Evolutionary conservation across 2,888 invertebrate genomes (phyloP).

Genomic region (Latrodectus hesperus): DNA sequence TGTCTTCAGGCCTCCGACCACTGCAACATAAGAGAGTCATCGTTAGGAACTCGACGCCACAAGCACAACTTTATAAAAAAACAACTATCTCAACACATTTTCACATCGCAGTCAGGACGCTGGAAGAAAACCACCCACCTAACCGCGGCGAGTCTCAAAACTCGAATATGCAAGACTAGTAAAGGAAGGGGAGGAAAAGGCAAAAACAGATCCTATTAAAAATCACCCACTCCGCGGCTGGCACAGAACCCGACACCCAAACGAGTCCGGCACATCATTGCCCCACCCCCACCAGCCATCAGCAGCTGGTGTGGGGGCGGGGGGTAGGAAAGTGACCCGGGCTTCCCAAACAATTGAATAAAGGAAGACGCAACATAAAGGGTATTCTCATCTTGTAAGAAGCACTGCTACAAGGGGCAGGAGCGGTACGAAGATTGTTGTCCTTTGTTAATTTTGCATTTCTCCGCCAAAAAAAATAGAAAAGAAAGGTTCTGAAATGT

Average conservation of each 20-base stretch:
- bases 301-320: not conserved
- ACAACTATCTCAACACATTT: not conserved
- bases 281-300: conserved; percentile 14
- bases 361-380: not conserved
- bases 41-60: not conserved
- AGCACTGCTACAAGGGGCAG: no score
- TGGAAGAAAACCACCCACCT: conserved; percentile 17
- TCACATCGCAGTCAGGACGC: not conserved
- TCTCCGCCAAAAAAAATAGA: not conserved
- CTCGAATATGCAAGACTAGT: conserved; percentile 8
- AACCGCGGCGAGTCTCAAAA: not conserved
- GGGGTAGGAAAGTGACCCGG: not conserved
- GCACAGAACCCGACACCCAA: conserved; percentile 11
- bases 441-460: no score
- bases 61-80: not conserved
- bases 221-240: conserved; percentile 50
- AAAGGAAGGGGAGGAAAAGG: conserved; percentile 17
- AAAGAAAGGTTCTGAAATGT: not conserved
- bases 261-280: conserved; percentile 22
- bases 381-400: no score
- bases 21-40: conserved; percentile 67
- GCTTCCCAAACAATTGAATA: not conserved
- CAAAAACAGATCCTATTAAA: conserved; percentile 42
- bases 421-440: no score
- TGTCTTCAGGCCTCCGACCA: conserved; percentile 57